Evolutionary conservation across 2,888 invertebrate species (phyloP).

Genomic region (Cordilura impudica): DNA sequence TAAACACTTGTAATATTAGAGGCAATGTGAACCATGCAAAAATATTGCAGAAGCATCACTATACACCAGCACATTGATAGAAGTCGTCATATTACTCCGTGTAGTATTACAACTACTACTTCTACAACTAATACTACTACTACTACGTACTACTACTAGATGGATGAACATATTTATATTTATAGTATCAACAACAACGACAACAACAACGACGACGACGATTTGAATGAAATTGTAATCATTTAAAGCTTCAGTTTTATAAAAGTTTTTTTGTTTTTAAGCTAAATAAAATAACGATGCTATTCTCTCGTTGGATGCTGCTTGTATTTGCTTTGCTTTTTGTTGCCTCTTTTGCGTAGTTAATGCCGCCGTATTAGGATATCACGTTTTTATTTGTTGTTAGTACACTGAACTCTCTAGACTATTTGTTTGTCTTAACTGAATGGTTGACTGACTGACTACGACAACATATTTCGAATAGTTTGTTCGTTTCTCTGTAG

Average conservation of each 20-base stretch:
- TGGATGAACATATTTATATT: constrained; percentile 38
- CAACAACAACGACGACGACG: constrained; percentile 9
- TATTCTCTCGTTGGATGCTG: constrained; percentile 16
- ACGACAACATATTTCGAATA: constrained; percentile 11
- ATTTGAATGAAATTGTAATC: constrained; percentile 50
- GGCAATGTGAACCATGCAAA: constrained; percentile 1
- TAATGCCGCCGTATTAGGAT: constrained; percentile 47
- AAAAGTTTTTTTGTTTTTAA: background rate
- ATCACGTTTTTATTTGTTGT: constrained; percentile 54
- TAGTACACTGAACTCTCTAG: constrained; percentile 50
- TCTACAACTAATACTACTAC: constrained; percentile 4
- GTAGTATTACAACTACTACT: constrained; percentile 16
- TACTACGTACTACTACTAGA: background rate
- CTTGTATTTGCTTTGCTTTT: constrained; percentile 41
- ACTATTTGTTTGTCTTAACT: constrained; percentile 15
- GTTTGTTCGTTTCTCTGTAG: background rate
- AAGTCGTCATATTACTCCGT: constrained; percentile 5
- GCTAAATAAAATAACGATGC: constrained; percentile 17
- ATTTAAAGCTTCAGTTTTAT: constrained; percentile 36
- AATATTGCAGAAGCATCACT: background rate
- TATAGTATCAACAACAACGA: constrained; percentile 24
- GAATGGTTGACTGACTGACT: constrained; percentile 3
- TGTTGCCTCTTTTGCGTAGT: constrained; percentile 29
- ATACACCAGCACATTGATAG: background rate
- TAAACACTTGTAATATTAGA: background rate